phyloP scores from a whole-genome alignment of 2,797 vertebrate species.

The Kryptopterus vitreolus region DNA sequence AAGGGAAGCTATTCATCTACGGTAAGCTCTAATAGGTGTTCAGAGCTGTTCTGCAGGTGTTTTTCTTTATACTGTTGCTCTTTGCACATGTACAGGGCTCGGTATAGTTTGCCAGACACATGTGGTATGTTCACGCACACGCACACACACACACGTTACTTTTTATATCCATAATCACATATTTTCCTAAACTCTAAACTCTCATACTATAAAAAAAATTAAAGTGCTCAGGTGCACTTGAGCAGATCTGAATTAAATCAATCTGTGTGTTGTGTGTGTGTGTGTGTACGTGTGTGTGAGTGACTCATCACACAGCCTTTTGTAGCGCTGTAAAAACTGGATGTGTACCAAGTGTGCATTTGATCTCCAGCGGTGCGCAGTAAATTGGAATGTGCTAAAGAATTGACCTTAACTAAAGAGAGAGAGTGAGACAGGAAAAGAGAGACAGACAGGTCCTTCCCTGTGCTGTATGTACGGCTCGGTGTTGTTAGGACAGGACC shows the following conservation, averaged over 20 bases:
- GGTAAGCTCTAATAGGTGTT: not conserved
- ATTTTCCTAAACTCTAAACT: not conserved
- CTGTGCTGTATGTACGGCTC: not conserved
- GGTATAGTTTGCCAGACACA: not conserved
- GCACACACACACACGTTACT: not conserved
- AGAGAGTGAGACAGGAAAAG: not conserved
- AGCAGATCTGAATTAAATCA: conserved; percentile 29
- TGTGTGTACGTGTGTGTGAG: not conserved
- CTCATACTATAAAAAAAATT: not conserved
- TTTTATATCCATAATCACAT: not conserved
- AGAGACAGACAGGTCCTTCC: not conserved
- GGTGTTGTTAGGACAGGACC: too few relatives aligned
- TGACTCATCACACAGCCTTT: conserved; percentile 32
- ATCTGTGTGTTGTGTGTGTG: conserved; percentile 30
- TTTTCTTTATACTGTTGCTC: not conserved
- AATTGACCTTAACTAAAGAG: not conserved
- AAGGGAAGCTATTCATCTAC: not conserved
- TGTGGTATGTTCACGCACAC: too few relatives aligned
- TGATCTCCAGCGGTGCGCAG: not conserved
- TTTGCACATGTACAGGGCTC: not conserved
- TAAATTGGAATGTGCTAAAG: not conserved
- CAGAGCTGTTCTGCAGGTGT: not conserved
- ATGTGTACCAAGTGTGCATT: conserved; percentile 9
- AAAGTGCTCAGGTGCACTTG: not conserved
- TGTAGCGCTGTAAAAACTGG: not conserved